Conservation (phyloP, 2,113 vertebrate genomes). For the Procapra przewalskii region DNA sequence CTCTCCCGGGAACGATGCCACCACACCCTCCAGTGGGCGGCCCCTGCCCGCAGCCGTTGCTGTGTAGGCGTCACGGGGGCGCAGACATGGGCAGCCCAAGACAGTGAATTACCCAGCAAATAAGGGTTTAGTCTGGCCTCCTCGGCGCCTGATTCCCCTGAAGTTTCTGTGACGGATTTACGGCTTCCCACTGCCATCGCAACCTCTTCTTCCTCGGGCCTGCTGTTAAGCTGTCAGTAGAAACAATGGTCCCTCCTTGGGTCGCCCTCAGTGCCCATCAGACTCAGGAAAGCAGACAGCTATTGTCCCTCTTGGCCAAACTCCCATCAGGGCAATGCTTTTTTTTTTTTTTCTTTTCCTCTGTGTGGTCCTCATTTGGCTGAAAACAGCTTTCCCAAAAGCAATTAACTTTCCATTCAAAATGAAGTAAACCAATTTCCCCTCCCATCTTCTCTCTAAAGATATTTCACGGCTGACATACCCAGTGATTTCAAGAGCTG, state of each 20-base stretch:
- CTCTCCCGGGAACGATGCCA: fast-evolving
- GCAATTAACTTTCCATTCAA: constrained; percentile 29
- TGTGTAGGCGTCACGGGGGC: fast-evolving
- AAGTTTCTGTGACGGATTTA: constrained; percentile 35
- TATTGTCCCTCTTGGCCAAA: constrained; percentile 50
- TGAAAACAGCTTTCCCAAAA: constrained; percentile 9
- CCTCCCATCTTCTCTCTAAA: not conserved
- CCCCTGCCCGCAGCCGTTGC: not conserved
- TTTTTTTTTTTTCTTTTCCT: not conserved
- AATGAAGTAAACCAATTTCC: not conserved
- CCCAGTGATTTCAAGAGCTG: not conserved
- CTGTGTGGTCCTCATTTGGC: constrained; percentile 57
- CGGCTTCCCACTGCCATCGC: constrained; percentile 1
- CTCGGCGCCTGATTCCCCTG: constrained; percentile 17
- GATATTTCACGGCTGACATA: not conserved
- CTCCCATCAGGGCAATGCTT: not conserved
- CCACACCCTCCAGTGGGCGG: not conserved
- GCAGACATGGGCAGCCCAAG: not conserved
- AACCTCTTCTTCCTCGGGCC: constrained; percentile 45
- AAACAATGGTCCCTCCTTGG: constrained; percentile 48
- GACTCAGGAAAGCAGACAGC: constrained; percentile 13
- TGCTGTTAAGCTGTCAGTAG: constrained; percentile 55
- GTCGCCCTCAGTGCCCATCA: constrained; percentile 33
- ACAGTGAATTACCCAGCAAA: not conserved
- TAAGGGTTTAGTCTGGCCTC: constrained; percentile 15